Percentiles rank a stretch among this genome's conserved stretches.
These are phyloP conservation scores for Drosophila littoralis DNA, from an alignment of 1,140 invertebrate species.

Conservation along the genomic window DNA sequence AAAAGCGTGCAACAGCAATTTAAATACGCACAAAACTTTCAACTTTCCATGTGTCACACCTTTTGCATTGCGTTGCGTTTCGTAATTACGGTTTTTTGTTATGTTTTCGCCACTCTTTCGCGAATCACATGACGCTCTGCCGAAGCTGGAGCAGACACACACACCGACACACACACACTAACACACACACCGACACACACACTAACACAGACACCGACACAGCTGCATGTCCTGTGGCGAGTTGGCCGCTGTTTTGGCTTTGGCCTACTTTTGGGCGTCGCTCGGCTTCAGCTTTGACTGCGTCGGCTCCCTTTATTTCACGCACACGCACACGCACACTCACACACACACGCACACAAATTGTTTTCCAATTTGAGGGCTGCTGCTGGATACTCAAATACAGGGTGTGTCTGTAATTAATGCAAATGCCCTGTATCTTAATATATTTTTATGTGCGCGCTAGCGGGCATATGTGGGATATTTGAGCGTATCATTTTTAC, in stretches of 20 bases:
- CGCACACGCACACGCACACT: constrained; percentile 40
- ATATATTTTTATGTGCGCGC: too few species aligned
- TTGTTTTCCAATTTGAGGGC: constrained; percentile 8
- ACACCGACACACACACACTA: background rate
- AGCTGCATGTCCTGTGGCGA: constrained; percentile 43
- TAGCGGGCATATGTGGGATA: too few species aligned
- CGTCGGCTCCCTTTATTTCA: constrained; percentile 41
- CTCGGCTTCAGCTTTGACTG: constrained; percentile 33
- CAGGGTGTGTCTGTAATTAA: constrained; percentile 7
- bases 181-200: constrained; percentile 1
- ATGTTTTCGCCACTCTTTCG: constrained; percentile 44
- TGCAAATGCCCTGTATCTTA: too few species aligned
- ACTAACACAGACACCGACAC: background rate
- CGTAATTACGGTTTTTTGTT: constrained; percentile 41
- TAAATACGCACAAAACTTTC: constrained; percentile 4
- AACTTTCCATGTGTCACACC: constrained; percentile 39
- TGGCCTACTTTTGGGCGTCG: constrained; percentile 51
- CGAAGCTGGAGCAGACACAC: constrained; percentile 6
- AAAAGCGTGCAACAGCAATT: constrained; percentile 30
- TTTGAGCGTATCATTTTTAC: too few species aligned
- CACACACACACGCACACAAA: constrained; percentile 4
- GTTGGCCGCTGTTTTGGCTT: constrained; percentile 47
- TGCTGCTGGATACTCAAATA: constrained; percentile 7
- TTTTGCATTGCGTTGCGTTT: constrained; percentile 51
- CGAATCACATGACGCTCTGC: constrained; percentile 44